These are phyloP conservation scores for Drosophila kanekoi DNA, from an alignment of 2,888 invertebrate genomes.

Conservation along the genomic window DNA sequence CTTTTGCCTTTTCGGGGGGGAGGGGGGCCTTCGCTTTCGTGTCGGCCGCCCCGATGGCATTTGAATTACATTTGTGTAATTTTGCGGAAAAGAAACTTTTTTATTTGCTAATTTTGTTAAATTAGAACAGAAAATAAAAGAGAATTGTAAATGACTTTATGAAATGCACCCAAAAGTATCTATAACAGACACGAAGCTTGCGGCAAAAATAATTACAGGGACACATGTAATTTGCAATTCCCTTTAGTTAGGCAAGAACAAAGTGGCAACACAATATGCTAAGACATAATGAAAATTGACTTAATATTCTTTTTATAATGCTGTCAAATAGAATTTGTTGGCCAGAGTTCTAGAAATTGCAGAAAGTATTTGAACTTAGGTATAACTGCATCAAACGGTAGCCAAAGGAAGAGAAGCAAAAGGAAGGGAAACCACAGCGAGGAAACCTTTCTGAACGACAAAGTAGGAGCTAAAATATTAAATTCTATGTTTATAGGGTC, in stretches of 20 bases:
- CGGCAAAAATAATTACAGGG: slow-evolving; percentile 64
- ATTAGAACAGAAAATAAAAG: slow-evolving; percentile 75
- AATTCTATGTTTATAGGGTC: too few relatives aligned
- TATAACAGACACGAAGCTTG: slow-evolving; percentile 30
- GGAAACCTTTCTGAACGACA: too few relatives aligned
- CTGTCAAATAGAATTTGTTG: neutral
- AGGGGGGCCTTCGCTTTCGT: slow-evolving; percentile 5
- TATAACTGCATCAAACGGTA: too few relatives aligned
- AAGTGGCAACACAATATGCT: slow-evolving; percentile 1
- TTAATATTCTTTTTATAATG: neutral
- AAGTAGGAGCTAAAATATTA: too few relatives aligned
- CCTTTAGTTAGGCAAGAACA: slow-evolving; percentile 24
- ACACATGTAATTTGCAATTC: slow-evolving; percentile 77
- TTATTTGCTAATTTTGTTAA: slow-evolving; percentile 79
- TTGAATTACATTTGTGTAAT: slow-evolving; percentile 81
- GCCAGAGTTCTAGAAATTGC: neutral
- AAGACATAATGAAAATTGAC: neutral
- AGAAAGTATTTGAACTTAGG: neutral
- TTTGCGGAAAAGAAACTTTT: slow-evolving; percentile 78
- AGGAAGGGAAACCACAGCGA: too few relatives aligned
- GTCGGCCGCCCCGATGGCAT: slow-evolving; percentile 46
- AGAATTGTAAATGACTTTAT: slow-evolving; percentile 69
- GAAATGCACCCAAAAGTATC: slow-evolving; percentile 52
- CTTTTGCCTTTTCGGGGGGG: slow-evolving; percentile 55
- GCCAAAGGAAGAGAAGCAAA: too few relatives aligned